A percentile compares a stretch with the other conserved stretches of the same genome.
These are phyloP conservation scores for Bubo bubo DNA, from an alignment of 2,113 vertebrate species.

Conservation along the genomic window DNA sequence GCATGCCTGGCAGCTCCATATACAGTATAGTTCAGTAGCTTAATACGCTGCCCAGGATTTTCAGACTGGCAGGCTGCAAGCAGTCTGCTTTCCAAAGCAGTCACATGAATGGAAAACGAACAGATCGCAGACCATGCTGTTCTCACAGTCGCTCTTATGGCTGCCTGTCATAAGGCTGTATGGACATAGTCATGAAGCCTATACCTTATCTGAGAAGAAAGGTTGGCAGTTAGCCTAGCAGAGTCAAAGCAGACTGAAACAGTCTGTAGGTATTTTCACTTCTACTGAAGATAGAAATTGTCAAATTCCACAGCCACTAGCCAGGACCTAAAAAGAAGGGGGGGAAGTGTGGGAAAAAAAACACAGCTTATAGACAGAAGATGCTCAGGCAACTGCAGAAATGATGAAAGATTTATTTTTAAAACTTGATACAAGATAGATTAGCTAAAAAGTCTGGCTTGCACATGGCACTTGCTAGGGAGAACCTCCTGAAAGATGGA, in stretches of 20 bases:
- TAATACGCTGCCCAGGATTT: background rate
- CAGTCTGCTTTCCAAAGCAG: background rate
- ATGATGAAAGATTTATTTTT: background rate
- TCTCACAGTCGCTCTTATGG: background rate
- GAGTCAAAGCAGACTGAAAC: background rate
- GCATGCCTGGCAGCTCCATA: background rate
- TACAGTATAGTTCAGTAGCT: background rate
- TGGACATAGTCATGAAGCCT: background rate
- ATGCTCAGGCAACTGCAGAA: background rate
- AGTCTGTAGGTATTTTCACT: background rate
- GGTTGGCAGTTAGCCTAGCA: background rate
- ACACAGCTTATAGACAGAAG: background rate
- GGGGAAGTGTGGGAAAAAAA: background rate
- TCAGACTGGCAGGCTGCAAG: background rate
- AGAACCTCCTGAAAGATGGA: background rate
- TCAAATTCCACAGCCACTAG: background rate
- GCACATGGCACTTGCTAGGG: background rate
- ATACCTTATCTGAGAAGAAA: background rate
- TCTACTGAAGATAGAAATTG: background rate
- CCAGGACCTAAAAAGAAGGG: background rate
- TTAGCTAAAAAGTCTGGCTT: background rate
- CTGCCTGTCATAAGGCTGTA: background rate
- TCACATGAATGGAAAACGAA: fast-evolving
- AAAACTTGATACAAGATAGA: background rate
- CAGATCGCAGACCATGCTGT: background rate